Evolutionary conservation across 2,797 vertebrate species (phyloP), one percentile per base, ranked within the genome.

Genomic region (Halcyon chelicuti): DNA sequence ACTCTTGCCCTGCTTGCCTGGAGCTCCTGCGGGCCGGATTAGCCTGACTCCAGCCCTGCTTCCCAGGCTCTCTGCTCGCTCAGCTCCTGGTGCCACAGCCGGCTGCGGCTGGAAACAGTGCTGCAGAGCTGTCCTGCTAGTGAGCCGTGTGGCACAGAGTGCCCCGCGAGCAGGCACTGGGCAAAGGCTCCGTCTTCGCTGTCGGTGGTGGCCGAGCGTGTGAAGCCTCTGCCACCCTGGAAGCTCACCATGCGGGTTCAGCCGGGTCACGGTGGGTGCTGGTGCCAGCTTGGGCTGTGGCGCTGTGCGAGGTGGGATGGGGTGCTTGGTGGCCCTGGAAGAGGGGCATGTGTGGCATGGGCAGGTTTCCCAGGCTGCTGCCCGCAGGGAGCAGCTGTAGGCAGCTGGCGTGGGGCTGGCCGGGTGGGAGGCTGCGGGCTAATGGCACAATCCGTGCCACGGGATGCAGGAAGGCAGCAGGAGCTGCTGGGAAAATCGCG

Each of bases 301-400:
- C 26, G 3, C 31, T 4, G 21, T 6, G 55, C 0, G 1, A 10
- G 63, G 58, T 14, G 0, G 55, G 44, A 15, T 0, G 6, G 61
- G 39, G 26, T 31, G 3, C 60, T n/a, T 4, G 0, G 0, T 31
- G 65, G 55, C 35, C 39, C 86, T 31, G 44, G 86, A 71, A 22
- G 42, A 58, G 57, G 35, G 39, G 13, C 14, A 74, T 49, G 52
- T 25, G 3, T 0, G 14, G 81, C 29, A n/a, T 1, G 0, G 67
- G 65, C 4, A 12, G 21, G 29, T 51, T 61, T 52, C 51, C 51
- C 51, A 52, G 51, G 52, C 54, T 67, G 29, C 42, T 1, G 14
- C 49, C 25, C 5, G 25, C 26, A 28, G 58, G 61, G 22, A 60
- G 37, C 19, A 12, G 81, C 66, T 3, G 12, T 3, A 5, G 76